Base-by-base conservation (phyloP, 30 jellyfish, hydroid and myxozoan species). In the Aurelia sp. region DNA sequence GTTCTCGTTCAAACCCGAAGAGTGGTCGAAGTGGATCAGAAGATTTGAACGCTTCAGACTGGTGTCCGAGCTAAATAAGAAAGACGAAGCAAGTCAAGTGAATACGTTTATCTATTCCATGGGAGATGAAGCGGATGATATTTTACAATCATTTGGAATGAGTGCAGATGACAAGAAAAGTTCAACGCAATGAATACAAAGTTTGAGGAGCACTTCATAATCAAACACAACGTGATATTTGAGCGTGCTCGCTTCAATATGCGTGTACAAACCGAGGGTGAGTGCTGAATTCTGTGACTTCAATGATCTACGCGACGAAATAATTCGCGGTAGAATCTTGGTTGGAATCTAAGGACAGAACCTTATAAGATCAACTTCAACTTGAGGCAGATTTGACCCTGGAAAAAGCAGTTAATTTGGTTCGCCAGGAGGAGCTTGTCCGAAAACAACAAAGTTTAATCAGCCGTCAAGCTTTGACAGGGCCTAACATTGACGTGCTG, bases 281-380 rank as follows among this genome's bases (percentile, higher is more conserved):
- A 50, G 74, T 41, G 91, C 91, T 30, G 67, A 67, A 69, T 60
- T 33, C 70, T 82, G 92, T 55, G 47, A 69, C 41, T 67, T 47
- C 59, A 44, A 66, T 5, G 44, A 18, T 13, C 80, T 78, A 5
- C 79, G 66, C 89, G 67, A 78, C n/a, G 89, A 78, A 63, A 5
- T 58, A 58, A 27, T 78, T 78, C 41, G 81, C 2, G 89, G 57
- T 30, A 78, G 89, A 60, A 78, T 78, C 66, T 63, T 78, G 65
- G 89, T 60, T 78, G 82, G 89, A 61, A 78, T 78, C 33, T 58
- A 78, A 69, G 30, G 79, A 17, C 82, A 78, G 22, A 78, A 81
- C 82, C 41, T 78, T 78, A 35, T 78, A 63, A 31, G 82, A 60
- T 12, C 78, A 35, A 33, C 65, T 60, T 55, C 74, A 75, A 75